phyloP scores from a whole-genome alignment of 2,888 invertebrate genomes.

The Hemicrepidius hirtus region DNA sequence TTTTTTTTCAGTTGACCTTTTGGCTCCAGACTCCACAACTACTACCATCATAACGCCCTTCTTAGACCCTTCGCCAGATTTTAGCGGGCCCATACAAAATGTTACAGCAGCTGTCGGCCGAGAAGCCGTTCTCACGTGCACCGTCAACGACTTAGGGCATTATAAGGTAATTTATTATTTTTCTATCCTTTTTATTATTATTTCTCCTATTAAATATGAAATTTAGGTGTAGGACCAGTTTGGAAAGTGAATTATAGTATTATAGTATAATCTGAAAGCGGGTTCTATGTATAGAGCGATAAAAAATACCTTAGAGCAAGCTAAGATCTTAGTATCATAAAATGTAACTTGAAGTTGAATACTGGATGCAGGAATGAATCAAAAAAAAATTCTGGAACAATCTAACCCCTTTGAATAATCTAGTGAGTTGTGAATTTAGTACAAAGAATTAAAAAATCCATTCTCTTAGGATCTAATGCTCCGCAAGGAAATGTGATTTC shows the following conservation, averaged over 20 bases:
- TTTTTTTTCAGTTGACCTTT: slow-evolving; percentile 62
- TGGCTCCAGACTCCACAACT: slow-evolving; percentile 15
- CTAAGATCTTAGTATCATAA: too few species aligned
- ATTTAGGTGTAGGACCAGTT: too few species aligned
- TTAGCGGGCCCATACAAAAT: slow-evolving; percentile 46
- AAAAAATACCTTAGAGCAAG: too few species aligned
- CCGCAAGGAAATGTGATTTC: neutral
- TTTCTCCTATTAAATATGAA: neutral
- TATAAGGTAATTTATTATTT: slow-evolving; percentile 45
- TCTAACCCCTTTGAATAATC: too few species aligned
- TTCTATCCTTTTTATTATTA: neutral
- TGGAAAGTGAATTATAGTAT: too few species aligned
- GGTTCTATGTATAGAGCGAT: too few species aligned
- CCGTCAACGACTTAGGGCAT: slow-evolving; percentile 47
- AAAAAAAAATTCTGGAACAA: too few species aligned
- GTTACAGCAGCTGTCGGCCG: slow-evolving; percentile 49
- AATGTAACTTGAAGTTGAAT: too few species aligned
- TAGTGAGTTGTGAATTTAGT: too few species aligned
- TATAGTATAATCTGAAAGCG: too few species aligned
- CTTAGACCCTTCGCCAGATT: slow-evolving; percentile 41
- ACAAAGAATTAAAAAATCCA: too few species aligned
- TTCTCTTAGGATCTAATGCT: neutral
- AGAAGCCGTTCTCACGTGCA: slow-evolving; percentile 50
- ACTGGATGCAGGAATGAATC: too few species aligned
- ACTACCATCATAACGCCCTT: slow-evolving; percentile 6